Evolutionary conservation across 1,140 invertebrate species (phyloP).

Genomic region (Caenorhabditis latens): DNA sequence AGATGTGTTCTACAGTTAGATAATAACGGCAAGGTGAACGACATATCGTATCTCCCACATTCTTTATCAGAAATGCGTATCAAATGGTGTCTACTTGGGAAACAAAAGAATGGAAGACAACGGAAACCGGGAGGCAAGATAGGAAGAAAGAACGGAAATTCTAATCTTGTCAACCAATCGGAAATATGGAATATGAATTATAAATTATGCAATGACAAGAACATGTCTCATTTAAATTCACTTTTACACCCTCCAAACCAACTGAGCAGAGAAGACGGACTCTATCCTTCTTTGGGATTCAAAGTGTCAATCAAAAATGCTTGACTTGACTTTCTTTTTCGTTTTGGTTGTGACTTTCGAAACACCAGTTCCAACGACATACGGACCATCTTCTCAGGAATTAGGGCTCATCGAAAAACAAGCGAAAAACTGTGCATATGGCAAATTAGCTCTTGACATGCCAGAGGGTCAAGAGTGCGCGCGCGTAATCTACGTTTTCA

Average conservation of each 20-base stretch:
- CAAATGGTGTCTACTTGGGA: conserved; percentile 42
- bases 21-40: conserved; percentile 44
- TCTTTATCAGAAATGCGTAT: conserved; percentile 51
- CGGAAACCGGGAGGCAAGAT: not conserved
- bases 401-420: conserved; percentile 28
- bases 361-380: conserved; percentile 36
- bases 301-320: conserved; percentile 53
- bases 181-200: conserved; percentile 34
- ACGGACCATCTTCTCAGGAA: not conserved
- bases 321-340: conserved; percentile 9
- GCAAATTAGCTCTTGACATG: conserved; percentile 55
- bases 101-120: not conserved
- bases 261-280: conserved; percentile 4
- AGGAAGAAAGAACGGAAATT: conserved; percentile 24
- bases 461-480: conserved; percentile 21
- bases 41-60: conserved; percentile 26
- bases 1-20: conserved; percentile 36
- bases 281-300: conserved; percentile 51
- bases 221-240: conserved; percentile 53
- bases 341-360: conserved; percentile 13
- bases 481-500: conserved; percentile 54
- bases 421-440: conserved; percentile 48
- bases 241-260: conserved; percentile 30
- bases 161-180: conserved; percentile 54
- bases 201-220: conserved; percentile 56